Base-by-base conservation (phyloP, 53 echinoderm and acorn worm species). In the Stichopus horrens region DNA sequence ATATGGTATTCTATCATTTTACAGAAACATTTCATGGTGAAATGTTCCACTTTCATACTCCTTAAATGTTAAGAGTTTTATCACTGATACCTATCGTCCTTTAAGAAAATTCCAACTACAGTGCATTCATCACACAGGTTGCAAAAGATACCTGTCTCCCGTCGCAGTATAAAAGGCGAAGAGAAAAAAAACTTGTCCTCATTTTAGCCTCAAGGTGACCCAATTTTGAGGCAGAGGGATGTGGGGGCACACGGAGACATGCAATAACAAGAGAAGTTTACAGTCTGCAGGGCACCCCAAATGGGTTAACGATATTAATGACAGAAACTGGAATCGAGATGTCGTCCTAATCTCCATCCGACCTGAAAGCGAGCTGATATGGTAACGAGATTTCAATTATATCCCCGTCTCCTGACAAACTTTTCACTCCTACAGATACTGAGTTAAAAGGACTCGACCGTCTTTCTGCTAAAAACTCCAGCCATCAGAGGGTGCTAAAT, bases 181-280 rank as follows among this genome's bases (percentile, higher is more conserved):
- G 37, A 37, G 37, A 37, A 37, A 37, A 37, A 68, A 68, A 68
- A 7, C 19, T 71, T 18, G 14, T 18, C 19, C 19, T 20, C 57
- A 56, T 53, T 58, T 22, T 77, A 54, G 81, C 81, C 81, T 81
- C 6, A 81, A 81, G 81, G 81, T 81, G 58, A 81, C 81, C 81
- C 58, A 81, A 81, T 81, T 81, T 81, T 57, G 81, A 81, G 58
- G 57, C 58, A 19, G 8, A 55, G 21, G 16, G 81, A 55, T n/a
- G 71, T 20, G 71, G 71, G 71, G 37, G 37, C 37, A 71, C 71
- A 18, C 16, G 67, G n/a, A 67, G 71, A 71, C n/a, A 71, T 18
- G n/a, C 18, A 81, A 56, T 81, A 81, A 81, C 81, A 57, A 14
- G 21, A 20, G 21, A 81, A 81, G 81, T 81, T 81, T 81, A 81